phyloP scores from a whole-genome alignment of 2,888 invertebrate species.

The Ormia ochracea region DNA sequence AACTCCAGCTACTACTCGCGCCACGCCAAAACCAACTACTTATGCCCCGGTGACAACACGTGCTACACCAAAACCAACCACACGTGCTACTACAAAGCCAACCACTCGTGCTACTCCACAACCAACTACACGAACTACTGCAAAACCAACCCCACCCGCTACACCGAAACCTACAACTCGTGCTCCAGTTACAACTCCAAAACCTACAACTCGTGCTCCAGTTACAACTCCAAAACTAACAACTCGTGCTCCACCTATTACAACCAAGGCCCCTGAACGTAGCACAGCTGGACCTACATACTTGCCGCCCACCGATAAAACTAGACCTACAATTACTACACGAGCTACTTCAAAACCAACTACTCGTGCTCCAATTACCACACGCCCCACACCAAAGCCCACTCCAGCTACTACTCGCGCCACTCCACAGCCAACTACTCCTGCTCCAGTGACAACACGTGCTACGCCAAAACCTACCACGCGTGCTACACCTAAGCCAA shows the following conservation, averaged over 20 bases:
- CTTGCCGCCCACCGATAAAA: constrained; percentile 4
- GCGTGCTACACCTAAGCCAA: constrained; percentile 14
- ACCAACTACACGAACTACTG: constrained; percentile 41
- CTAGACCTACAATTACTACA: background rate
- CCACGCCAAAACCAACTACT: constrained; percentile 44
- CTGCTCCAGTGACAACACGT: constrained; percentile 51
- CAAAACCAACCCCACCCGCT: constrained; percentile 61
- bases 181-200: background rate
- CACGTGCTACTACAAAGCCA: constrained; percentile 21
- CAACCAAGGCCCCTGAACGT: constrained; percentile 32
- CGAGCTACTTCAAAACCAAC: constrained; percentile 10
- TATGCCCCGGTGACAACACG: constrained; percentile 54
- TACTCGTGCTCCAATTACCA: constrained; percentile 3
- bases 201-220: background rate
- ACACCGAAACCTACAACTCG: constrained; percentile 15
- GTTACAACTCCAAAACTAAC: constrained; percentile 36
- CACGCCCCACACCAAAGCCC: background rate
- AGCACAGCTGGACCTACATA: constrained; percentile 23
- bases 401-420: constrained; percentile 54
- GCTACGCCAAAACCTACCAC: background rate
- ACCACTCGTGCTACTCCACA: constrained; percentile 59
- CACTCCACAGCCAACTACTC: constrained; percentile 26
- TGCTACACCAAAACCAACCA: constrained; percentile 39
- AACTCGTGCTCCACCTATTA: constrained; percentile 40
- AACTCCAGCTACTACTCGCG: constrained; percentile 50